Evolutionary conservation across 2,888 invertebrate species (phyloP).

Genomic region (Acleris cristana): DNA sequence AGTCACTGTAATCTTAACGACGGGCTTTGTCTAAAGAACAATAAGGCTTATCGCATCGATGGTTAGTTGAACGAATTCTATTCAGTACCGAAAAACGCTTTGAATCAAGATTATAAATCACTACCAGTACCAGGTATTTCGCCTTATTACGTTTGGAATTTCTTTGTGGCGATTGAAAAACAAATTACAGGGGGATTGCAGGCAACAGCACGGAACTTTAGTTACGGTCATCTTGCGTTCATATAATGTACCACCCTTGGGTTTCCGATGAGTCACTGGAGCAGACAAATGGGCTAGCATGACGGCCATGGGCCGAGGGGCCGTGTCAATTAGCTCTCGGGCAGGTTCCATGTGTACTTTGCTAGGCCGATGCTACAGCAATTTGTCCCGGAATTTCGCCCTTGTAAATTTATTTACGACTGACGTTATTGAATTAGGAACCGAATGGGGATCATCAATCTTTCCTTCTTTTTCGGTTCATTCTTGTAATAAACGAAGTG

Average conservation of each 20-base stretch:
- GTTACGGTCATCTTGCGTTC: conserved; percentile 57
- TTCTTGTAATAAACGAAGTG: conserved; percentile 22
- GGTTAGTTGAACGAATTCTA: conserved; percentile 34
- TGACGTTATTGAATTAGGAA: conserved; percentile 37
- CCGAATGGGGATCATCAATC: conserved; percentile 33
- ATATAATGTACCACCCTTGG: conserved; percentile 60
- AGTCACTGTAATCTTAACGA: conserved; percentile 69
- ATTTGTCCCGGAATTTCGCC: conserved; percentile 45
- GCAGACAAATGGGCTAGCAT: conserved; percentile 66
- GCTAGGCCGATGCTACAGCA: conserved; percentile 43
- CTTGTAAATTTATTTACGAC: conserved; percentile 36
- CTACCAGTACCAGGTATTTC: conserved; percentile 12
- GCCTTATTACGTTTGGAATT: background rate
- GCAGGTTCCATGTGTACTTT: conserved; percentile 47
- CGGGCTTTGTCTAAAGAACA: conserved; percentile 56
- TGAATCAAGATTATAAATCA: conserved; percentile 4
- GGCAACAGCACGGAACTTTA: conserved; percentile 41
- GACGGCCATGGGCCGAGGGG: conserved; percentile 54
- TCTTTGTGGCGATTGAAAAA: conserved; percentile 2
- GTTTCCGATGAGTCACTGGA: conserved; percentile 68
- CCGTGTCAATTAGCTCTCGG: conserved; percentile 61
- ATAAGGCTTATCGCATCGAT: conserved; percentile 40
- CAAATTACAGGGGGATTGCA: conserved; percentile 19
- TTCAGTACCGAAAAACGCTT: conserved; percentile 22
- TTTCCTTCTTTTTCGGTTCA: conserved; percentile 17